Evolutionary conservation across 2,888 invertebrate species (phyloP).

Genomic region (Steinernema carpocapsae): DNA sequence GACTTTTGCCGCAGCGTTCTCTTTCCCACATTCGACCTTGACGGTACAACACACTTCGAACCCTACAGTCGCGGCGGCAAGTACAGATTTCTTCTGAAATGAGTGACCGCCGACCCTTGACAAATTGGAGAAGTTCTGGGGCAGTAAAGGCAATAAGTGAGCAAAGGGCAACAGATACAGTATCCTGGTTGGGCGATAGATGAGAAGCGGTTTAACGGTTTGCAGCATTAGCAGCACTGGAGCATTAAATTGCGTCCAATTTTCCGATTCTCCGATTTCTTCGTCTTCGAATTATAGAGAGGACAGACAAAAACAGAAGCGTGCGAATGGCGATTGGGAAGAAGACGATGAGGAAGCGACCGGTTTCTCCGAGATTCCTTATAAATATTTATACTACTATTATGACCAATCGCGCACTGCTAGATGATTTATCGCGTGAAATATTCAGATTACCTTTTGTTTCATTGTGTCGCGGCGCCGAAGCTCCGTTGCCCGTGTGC

Average conservation of each 20-base stretch:
- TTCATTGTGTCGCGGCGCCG: constrained; percentile 29
- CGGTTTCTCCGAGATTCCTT: constrained; percentile 25
- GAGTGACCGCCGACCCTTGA: constrained; percentile 1
- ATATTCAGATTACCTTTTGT: constrained; percentile 30
- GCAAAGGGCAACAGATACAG: background rate
- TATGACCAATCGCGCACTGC: constrained; percentile 30
- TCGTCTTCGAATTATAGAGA: constrained; percentile 8
- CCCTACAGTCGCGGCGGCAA: background rate
- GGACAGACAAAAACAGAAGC: constrained; percentile 7
- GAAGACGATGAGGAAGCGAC: background rate
- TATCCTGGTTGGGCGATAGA: background rate
- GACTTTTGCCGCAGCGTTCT: background rate
- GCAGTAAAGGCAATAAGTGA: background rate
- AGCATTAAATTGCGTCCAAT: constrained; percentile 19
- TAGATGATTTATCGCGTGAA: constrained; percentile 35
- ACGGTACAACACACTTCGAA: background rate
- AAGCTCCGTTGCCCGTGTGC: background rate
- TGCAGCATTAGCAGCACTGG: background rate
- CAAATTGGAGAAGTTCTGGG: background rate
- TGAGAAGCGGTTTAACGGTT: background rate
- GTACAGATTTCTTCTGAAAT: constrained; percentile 8
- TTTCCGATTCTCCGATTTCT: background rate
- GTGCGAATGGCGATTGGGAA: background rate
- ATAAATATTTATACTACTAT: constrained; percentile 33
- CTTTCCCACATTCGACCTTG: constrained; percentile 3